A percentile compares a stretch with the other conserved stretches of the same genome.
phyloP scores from a whole-genome alignment of 2,113 vertebrate genomes.

The Melanocharis versteri region DNA sequence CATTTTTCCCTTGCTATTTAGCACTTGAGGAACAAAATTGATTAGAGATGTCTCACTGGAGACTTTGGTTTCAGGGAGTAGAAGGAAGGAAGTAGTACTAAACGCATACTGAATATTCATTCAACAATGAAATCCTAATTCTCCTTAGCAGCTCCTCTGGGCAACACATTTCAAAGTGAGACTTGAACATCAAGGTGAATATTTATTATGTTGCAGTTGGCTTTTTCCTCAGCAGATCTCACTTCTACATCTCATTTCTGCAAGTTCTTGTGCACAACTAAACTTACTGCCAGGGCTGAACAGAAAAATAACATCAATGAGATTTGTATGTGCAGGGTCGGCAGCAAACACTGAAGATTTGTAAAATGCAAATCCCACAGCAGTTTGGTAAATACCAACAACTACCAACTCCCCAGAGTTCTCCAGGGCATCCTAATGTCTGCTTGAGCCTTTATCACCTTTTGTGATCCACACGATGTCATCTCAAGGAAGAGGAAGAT shows the following conservation, averaged over 20 bases:
- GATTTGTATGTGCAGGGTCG: neutral
- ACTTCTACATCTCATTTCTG: neutral
- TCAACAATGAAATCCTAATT: slow-evolving; percentile 11
- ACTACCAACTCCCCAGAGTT: neutral
- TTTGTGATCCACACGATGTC: neutral
- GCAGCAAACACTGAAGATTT: neutral
- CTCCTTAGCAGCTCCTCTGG: slow-evolving; percentile 1
- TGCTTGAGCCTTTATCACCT: neutral
- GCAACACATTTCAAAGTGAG: slow-evolving; percentile 10
- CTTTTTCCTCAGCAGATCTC: neutral
- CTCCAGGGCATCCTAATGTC: neutral
- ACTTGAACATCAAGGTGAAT: slow-evolving; percentile 10
- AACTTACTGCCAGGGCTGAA: neutral
- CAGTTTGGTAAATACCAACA: neutral
- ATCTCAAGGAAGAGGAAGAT: neutral
- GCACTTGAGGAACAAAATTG: neutral
- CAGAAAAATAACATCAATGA: neutral
- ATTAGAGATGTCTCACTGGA: neutral
- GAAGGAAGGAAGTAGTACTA: neutral
- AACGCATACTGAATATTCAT: slow-evolving; percentile 42
- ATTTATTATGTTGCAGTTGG: neutral
- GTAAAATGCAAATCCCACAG: neutral
- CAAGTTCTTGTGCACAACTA: neutral
- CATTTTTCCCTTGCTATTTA: neutral
- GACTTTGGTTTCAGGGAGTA: neutral